These are phyloP conservation scores for Hemitrygon akajei DNA, from an alignment of 2,797 vertebrate genomes.

Conservation along the genomic window DNA sequence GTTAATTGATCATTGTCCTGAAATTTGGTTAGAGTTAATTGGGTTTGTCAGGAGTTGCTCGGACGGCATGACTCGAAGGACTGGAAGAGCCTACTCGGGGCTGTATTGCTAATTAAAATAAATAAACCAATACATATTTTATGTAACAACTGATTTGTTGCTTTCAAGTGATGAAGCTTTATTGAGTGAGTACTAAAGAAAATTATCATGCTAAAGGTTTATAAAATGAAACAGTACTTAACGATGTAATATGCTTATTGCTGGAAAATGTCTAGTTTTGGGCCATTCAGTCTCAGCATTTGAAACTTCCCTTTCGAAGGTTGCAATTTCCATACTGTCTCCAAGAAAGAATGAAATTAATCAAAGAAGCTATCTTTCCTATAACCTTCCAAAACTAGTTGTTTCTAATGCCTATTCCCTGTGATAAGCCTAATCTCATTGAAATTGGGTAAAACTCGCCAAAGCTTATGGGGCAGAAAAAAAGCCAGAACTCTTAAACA, in stretches of 20 bases:
- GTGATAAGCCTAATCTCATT: too few relatives aligned
- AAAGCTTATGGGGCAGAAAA: too few relatives aligned
- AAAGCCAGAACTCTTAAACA: too few relatives aligned
- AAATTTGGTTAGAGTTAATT: too few relatives aligned
- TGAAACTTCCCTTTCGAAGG: not conserved
- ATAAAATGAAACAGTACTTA: not conserved
- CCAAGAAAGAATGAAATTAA: not conserved
- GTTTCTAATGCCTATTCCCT: too few relatives aligned
- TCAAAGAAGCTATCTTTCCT: not conserved
- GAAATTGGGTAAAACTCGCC: too few relatives aligned
- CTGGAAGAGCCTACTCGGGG: too few relatives aligned
- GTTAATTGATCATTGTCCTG: too few relatives aligned
- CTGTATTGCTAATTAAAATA: too few relatives aligned
- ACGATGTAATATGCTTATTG: not conserved
- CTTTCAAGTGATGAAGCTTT: not conserved
- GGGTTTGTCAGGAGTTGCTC: too few relatives aligned
- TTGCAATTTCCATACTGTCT: not conserved
- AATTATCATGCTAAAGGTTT: not conserved
- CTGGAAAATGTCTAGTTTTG: not conserved
- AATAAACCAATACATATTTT: not conserved
- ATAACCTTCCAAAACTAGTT: not conserved
- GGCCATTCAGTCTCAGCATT: not conserved
- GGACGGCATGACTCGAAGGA: too few relatives aligned
- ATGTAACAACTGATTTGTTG: not conserved
- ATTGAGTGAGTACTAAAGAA: not conserved